Percentiles rank a stretch among this genome's conserved stretches.
Conservation (phyloP, 2,113 vertebrate genomes). For the Campylomormyrus tamandua region DNA sequence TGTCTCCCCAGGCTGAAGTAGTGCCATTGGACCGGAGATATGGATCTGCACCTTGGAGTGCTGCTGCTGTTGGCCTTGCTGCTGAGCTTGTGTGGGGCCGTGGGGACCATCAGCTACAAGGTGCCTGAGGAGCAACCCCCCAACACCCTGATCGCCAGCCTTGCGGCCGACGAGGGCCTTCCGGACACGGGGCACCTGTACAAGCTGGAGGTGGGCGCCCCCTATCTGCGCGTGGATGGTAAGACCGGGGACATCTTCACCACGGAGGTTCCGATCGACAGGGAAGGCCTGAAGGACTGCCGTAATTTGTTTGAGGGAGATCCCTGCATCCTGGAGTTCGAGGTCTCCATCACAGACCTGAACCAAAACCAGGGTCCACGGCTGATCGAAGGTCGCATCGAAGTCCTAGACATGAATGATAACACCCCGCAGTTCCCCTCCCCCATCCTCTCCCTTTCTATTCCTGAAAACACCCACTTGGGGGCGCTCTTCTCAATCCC, state of each 20-base stretch:
- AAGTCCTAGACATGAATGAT: constrained; percentile 90
- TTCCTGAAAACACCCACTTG: constrained; percentile 87
- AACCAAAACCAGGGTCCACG: constrained; percentile 70
- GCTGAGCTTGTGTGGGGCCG: constrained; percentile 28
- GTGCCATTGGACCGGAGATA: constrained; percentile 36
- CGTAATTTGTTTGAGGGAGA: constrained; percentile 75
- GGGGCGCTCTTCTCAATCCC: constrained; percentile 83
- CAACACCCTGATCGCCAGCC: constrained; percentile 84
- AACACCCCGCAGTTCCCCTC: constrained; percentile 94
- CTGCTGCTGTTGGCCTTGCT: constrained; percentile 35
- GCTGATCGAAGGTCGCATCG: constrained; percentile 88
- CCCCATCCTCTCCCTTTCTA: constrained; percentile 80
- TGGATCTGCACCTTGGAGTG: constrained; percentile 38
- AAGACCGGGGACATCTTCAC: constrained; percentile 95
- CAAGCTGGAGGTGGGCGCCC: constrained; percentile 87
- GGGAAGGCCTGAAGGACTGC: constrained; percentile 82
- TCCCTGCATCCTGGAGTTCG: constrained; percentile 86
- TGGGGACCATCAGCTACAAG: constrained; percentile 66
- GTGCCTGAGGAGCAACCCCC: constrained; percentile 87
- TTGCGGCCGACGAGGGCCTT: constrained; percentile 81
- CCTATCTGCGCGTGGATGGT: constrained; percentile 86
- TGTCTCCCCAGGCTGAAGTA: constrained; percentile 31
- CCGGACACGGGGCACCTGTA: constrained; percentile 87
- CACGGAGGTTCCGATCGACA: constrained; percentile 84
- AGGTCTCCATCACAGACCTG: constrained; percentile 92